Base-by-base conservation (phyloP, 2,797 vertebrate species). In the Danio choprae region DNA sequence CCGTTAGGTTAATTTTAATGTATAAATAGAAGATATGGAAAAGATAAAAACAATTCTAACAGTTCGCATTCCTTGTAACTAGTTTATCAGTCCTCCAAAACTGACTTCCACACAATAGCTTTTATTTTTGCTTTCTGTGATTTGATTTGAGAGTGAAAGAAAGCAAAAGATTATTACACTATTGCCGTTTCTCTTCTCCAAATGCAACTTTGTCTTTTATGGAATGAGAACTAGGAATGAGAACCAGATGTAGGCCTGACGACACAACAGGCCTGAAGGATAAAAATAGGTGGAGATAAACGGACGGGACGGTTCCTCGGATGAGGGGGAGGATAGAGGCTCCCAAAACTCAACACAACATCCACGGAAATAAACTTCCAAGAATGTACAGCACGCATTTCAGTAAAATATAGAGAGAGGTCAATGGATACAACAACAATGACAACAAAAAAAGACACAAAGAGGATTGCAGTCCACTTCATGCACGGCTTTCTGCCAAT, bases 191-290 rank as follows among this genome's bases (percentile, higher is more conserved):
- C 62, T 73, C 38, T 56, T 43, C 22, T 29, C 70, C 69, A 60
- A 79, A 64, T 76, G 81, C 77, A 85, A 81, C 86, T 83, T 86
- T 85, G 82, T 90, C 87, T 91, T 92, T 93, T 90, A 92, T 90
- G 89, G 87, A 91, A 91, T 87, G 89, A 88, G 86, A 91, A 90
- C 88, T 89, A 89, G 87, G 89, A 93, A 95, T 94, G 89, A 90
- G 88, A 93, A 92, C 91, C 94, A 95, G 93, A 95, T 94, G 94
- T 93, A 90, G 84, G 86, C 88, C 85, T 88, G 80, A 89, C 83
- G 85, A 92, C 91, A 82, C 81, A 84, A 77, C 77, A 50, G 72
- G 71, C 85, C 18, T 58, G 18, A 74, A 46, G 13, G 83, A 83
- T 86, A 87, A 85, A 89, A 87, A 87, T 86, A 87, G 59, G 60